Conservation (phyloP, 2,888 invertebrate species). For the Lissonota sp. region DNA sequence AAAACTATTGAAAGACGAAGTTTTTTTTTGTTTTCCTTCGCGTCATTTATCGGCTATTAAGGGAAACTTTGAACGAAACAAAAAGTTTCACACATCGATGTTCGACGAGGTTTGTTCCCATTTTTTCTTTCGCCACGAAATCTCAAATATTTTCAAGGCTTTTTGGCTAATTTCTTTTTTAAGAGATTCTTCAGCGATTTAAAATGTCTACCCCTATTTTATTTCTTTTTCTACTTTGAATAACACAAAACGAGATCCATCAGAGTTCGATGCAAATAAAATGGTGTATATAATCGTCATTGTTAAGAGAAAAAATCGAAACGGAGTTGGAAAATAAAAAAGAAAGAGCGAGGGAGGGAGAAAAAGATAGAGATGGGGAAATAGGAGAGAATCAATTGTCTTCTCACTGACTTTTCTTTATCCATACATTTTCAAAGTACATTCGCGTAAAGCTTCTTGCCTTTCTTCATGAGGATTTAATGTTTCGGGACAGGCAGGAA, state of each 20-base stretch:
- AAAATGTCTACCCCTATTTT: conserved; percentile 68
- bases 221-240: conserved; percentile 70
- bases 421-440: conserved; percentile 15
- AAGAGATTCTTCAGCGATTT: too few species aligned
- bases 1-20: conserved; percentile 27
- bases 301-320: not conserved
- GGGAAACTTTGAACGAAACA: too few species aligned
- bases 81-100: too few species aligned
- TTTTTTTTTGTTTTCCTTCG: not conserved
- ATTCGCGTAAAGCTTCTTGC: conserved; percentile 20
- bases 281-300: not conserved
- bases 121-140: not conserved
- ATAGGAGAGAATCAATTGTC: conserved; percentile 5
- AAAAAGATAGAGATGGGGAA: not conserved
- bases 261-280: not conserved
- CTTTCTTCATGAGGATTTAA: not conserved
- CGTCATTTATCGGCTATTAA: too few species aligned
- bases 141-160: conserved; percentile 55
- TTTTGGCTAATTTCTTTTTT: too few species aligned
- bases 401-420: conserved; percentile 1
- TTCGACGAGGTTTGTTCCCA: too few species aligned
- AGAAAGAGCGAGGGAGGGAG: conserved; percentile 18
- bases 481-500: not conserved
- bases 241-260: conserved; percentile 58
- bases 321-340: not conserved